These are phyloP conservation scores for Argyrosomus regius DNA, from an alignment of 2,797 vertebrate genomes.

Conservation along the genomic window DNA sequence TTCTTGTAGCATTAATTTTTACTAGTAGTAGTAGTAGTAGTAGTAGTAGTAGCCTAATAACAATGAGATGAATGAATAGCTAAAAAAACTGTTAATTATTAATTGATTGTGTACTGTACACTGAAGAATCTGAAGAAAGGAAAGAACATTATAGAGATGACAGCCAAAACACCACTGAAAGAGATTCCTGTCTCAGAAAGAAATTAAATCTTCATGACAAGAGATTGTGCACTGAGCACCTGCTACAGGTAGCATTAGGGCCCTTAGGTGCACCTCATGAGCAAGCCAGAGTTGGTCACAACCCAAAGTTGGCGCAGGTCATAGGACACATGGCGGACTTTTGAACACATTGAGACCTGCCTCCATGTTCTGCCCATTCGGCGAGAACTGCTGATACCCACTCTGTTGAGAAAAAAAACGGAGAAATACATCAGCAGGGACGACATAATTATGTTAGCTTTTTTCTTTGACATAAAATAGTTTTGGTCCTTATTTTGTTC, in stretches of 20 bases:
- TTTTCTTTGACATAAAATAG: too few relatives aligned
- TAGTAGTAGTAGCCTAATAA: neutral
- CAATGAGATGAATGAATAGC: neutral
- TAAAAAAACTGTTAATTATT: neutral
- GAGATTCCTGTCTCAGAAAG: too few relatives aligned
- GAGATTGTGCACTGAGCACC: neutral
- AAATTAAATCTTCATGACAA: neutral
- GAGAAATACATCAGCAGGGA: neutral
- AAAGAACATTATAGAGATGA: neutral
- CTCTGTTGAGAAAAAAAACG: constrained; percentile 21
- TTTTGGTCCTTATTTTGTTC: neutral
- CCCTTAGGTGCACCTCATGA: neutral
- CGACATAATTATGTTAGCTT: neutral
- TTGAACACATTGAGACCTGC: accelerated
- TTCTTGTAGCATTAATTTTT: neutral
- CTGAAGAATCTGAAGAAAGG: neutral
- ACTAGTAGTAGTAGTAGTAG: too few relatives aligned
- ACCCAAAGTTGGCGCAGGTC: constrained; percentile 39
- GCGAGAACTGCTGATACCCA: accelerated
- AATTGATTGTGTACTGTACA: neutral
- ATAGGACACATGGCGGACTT: constrained; percentile 5
- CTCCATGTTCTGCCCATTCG: accelerated
- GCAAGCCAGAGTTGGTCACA: neutral
- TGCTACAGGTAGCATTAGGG: neutral
- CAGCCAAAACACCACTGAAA: neutral